Evolutionary conservation across 2,888 invertebrate genomes (phyloP).

Genomic region (Leptothorax acervorum): DNA sequence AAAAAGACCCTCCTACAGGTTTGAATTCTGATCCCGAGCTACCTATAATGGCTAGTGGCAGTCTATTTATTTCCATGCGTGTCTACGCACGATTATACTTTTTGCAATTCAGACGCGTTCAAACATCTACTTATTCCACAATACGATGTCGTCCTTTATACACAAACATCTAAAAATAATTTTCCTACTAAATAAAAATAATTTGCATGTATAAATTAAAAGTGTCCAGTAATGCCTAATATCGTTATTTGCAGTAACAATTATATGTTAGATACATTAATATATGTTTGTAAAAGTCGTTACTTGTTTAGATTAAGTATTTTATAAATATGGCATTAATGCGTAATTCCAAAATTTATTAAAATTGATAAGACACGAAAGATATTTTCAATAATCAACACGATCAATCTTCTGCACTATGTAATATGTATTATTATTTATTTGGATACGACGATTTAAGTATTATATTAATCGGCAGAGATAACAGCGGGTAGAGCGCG

Average conservation of each 20-base stretch:
- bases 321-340: too few relatives aligned
- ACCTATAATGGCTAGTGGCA: background rate
- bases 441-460: background rate
- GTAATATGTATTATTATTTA: background rate
- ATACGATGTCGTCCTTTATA: background rate
- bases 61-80: conserved; percentile 15
- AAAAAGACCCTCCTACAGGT: background rate
- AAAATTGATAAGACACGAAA: background rate
- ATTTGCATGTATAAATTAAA: background rate
- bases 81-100: background rate
- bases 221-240: background rate
- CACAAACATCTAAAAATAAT: background rate
- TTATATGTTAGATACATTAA: too few relatives aligned
- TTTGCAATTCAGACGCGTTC: too few relatives aligned
- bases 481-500: background rate
- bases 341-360: background rate
- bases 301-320: too few relatives aligned
- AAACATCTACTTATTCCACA: too few relatives aligned
- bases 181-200: background rate
- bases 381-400: background rate
- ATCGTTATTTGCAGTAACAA: background rate
- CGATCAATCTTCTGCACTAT: background rate
- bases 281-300: too few relatives aligned
- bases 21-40: background rate
- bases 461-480: background rate